Evolutionary conservation across 1,140 invertebrate species (phyloP).

Genomic region (Plutomurus gul): DNA sequence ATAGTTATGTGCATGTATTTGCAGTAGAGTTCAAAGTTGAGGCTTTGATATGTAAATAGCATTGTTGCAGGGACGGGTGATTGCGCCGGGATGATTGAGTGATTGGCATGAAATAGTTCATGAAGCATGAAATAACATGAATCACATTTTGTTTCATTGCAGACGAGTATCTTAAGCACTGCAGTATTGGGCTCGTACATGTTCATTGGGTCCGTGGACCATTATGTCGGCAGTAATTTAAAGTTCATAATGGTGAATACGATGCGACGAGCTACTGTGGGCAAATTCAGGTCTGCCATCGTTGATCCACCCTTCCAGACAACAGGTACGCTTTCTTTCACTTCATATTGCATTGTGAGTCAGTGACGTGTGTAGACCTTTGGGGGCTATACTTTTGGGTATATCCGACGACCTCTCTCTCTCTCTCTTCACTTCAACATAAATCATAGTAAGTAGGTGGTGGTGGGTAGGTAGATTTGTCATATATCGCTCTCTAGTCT

Average conservation of each 20-base stretch:
- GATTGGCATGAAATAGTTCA: conserved; percentile 7
- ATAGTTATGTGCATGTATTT: too few relatives aligned
- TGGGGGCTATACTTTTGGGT: too few relatives aligned
- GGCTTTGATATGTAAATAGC: too few relatives aligned
- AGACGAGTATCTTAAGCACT: conserved; percentile 67
- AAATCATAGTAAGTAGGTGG: background rate
- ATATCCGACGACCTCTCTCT: background rate
- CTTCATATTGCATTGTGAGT: background rate
- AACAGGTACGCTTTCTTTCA: conserved; percentile 32
- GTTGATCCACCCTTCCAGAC: conserved; percentile 63
- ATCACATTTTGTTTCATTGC: conserved; percentile 41
- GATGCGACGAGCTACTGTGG: conserved; percentile 64
- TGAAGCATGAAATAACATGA: background rate
- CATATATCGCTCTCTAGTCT: background rate
- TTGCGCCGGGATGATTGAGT: background rate
- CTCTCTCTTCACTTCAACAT: background rate
- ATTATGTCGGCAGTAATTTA: conserved; percentile 67
- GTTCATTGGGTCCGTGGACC: conserved; percentile 66
- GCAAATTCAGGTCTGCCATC: conserved; percentile 65
- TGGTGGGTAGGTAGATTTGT: background rate
- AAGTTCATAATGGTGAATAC: conserved; percentile 73
- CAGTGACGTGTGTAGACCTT: conserved; percentile 16
- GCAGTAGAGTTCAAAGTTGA: too few relatives aligned
- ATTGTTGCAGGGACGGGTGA: too few relatives aligned
- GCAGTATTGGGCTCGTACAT: conserved; percentile 68